These are phyloP conservation scores for Xiphophorus hellerii DNA, from an alignment of 2,113 vertebrate species.

Conservation along the genomic window DNA sequence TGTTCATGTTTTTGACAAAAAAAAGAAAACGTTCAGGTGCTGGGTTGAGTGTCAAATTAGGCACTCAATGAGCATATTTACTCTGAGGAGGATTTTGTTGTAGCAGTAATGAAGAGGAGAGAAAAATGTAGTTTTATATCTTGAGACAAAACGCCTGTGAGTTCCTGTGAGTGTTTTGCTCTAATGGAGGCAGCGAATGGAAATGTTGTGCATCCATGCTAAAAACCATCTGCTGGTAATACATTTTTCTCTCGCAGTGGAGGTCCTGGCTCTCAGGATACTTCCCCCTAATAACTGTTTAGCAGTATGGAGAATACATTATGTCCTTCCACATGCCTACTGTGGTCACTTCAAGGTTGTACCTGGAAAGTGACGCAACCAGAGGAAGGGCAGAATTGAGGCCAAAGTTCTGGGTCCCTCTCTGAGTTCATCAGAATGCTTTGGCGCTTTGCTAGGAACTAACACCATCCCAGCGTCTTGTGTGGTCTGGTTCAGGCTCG, in stretches of 20 bases:
- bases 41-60: neutral
- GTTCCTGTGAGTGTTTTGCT: neutral
- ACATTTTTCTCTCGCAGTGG: neutral
- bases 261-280: slow-evolving; percentile 34
- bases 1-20: slow-evolving; percentile 25
- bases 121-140: neutral
- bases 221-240: neutral
- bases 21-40: slow-evolving; percentile 12
- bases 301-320: slow-evolving; percentile 26
- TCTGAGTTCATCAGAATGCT: slow-evolving; percentile 53
- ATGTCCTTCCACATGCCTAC: slow-evolving; percentile 16
- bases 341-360: slow-evolving; percentile 23
- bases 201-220: neutral
- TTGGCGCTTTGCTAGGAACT: slow-evolving; percentile 55
- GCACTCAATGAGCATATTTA: neutral
- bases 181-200: neutral
- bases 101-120: neutral
- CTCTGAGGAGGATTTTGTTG: neutral
- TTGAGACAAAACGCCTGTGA: neutral
- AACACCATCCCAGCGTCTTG: slow-evolving; percentile 55
- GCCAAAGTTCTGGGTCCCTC: slow-evolving; percentile 20
- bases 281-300: slow-evolving; percentile 31
- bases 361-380: slow-evolving; percentile 61
- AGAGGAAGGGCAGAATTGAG: slow-evolving; percentile 44
- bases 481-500: slow-evolving; percentile 64